Conservation (phyloP, 2,888 invertebrate species). For the Lasius platythorax region DNA sequence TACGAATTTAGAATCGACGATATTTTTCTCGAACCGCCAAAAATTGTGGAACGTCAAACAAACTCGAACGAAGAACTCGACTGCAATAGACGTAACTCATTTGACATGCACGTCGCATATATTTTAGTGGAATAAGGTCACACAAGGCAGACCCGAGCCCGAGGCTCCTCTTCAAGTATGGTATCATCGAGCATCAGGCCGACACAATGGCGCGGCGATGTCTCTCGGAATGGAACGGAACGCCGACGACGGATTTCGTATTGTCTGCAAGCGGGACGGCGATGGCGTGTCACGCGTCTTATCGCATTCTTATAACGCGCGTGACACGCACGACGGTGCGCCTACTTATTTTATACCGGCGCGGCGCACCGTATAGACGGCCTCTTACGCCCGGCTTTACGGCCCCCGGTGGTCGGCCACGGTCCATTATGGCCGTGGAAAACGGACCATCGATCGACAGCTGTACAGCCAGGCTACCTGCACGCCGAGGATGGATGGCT, state of each 20-base stretch:
- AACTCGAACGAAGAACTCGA: neutral
- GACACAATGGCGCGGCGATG: conserved; percentile 79
- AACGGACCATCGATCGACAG: conserved; percentile 63
- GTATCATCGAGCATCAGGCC: conserved; percentile 72
- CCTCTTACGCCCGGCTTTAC: conserved; percentile 3
- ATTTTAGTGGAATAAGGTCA: conserved; percentile 84
- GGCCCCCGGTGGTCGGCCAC: conserved; percentile 22
- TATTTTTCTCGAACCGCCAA: neutral
- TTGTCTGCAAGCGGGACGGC: conserved; percentile 55
- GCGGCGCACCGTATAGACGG: too few species aligned
- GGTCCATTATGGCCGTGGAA: conserved; percentile 70
- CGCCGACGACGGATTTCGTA: conserved; percentile 60
- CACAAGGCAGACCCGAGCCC: conserved; percentile 66
- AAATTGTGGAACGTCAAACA: neutral
- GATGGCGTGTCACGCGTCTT: conserved; percentile 77
- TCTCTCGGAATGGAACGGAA: conserved; percentile 71
- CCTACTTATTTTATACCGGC: conserved; percentile 34
- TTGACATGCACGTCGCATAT: conserved; percentile 77
- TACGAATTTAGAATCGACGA: neutral
- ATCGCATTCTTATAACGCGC: conserved; percentile 82
- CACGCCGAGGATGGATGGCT: conserved; percentile 51
- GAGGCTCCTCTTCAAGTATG: conserved; percentile 75
- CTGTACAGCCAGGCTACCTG: conserved; percentile 33
- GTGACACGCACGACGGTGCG: conserved; percentile 76
- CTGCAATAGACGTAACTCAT: conserved; percentile 27